Evolutionary conservation across 2,888 invertebrate species (phyloP).

Genomic region (Tromatobia lineatoria): DNA sequence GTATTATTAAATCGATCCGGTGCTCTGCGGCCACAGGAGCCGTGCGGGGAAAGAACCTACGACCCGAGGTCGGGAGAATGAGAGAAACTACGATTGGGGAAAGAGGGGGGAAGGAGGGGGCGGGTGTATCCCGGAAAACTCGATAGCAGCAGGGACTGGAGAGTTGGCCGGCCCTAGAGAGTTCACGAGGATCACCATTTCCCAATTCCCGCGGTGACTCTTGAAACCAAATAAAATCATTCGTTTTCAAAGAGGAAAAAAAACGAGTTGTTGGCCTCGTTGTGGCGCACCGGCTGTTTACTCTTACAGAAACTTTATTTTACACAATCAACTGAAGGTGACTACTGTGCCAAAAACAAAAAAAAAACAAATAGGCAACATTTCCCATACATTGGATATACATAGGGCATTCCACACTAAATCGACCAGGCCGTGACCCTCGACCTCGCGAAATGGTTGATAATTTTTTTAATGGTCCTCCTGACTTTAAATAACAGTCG

Average conservation of each 20-base stretch:
- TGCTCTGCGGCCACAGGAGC: constrained; percentile 75
- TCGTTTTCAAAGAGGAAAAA: constrained; percentile 26
- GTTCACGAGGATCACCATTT: constrained; percentile 42
- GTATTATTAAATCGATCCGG: constrained; percentile 84
- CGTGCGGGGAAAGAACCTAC: constrained; percentile 25
- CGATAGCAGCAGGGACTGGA: constrained; percentile 33
- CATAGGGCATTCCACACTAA: too few relatives aligned
- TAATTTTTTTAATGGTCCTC: too few relatives aligned
- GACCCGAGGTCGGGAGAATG: constrained; percentile 32
- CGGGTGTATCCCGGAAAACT: constrained; percentile 37
- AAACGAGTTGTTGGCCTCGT: background rate
- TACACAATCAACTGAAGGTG: too few relatives aligned
- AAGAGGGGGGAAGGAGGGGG: constrained; percentile 62
- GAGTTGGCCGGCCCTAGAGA: constrained; percentile 32
- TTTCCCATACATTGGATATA: background rate
- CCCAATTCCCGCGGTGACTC: constrained; percentile 33
- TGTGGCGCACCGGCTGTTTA: constrained; percentile 11
- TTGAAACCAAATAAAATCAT: constrained; percentile 43
- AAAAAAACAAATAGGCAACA: background rate
- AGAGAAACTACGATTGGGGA: constrained; percentile 12
- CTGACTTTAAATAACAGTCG: too few relatives aligned
- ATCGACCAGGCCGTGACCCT: too few relatives aligned
- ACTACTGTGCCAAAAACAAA: background rate
- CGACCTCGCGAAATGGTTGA: too few relatives aligned
- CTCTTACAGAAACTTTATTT: background rate